These are phyloP conservation scores for Cheilosia scutellata DNA, from an alignment of 2,888 invertebrate genomes.

Conservation along the genomic window DNA sequence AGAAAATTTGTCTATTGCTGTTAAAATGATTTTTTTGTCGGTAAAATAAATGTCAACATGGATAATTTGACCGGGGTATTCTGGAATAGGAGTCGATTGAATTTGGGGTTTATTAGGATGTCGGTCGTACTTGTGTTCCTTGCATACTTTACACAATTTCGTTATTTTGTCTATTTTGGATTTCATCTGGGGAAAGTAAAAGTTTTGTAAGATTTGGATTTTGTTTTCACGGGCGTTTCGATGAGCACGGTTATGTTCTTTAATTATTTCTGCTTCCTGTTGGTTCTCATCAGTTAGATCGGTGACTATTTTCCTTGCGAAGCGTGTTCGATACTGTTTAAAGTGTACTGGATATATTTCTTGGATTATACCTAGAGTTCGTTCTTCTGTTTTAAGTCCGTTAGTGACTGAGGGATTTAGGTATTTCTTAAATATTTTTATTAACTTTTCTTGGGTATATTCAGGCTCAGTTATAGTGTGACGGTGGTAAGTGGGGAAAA, in stretches of 20 bases:
- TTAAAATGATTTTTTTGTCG: not conserved
- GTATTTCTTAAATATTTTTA: constrained; percentile 9
- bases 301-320: not conserved
- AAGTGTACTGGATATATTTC: not conserved
- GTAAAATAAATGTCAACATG: not conserved
- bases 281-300: not conserved
- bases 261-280: not conserved
- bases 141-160: too few species aligned
- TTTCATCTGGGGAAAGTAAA: not conserved
- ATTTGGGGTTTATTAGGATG: not conserved
- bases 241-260: constrained; percentile 1
- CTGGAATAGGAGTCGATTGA: not conserved
- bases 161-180: not conserved
- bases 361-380: not conserved
- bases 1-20: not conserved
- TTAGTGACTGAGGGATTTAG: constrained; percentile 39
- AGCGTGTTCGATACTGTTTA: not conserved
- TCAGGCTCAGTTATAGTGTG: too few species aligned
- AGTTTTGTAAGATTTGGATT: not conserved
- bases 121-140: not conserved
- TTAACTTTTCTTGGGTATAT: too few species aligned
- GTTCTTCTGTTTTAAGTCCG: constrained; percentile 24
- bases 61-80: not conserved
- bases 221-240: not conserved
- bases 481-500: too few species aligned